A percentile compares a stretch with the other conserved stretches of the same genome.
phyloP scores from a whole-genome alignment of 2,797 vertebrate genomes.

The Melopsittacus undulatus region DNA sequence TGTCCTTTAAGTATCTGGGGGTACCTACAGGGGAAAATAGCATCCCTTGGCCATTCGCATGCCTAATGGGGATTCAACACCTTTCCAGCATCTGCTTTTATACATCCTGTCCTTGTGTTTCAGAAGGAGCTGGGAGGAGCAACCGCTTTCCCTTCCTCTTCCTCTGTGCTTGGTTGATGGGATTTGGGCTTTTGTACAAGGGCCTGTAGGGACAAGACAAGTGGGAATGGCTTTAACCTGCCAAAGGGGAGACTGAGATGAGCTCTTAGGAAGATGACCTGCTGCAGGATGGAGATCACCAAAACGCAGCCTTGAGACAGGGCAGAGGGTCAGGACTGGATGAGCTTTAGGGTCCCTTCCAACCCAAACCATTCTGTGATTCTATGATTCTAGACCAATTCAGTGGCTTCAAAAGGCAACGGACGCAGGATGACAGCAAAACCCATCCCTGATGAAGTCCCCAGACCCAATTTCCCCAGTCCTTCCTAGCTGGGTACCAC shows the following conservation, averaged over 20 bases:
- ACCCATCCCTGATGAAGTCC: rapidly evolving
- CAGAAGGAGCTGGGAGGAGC: neutral
- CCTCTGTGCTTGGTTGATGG: rapidly evolving
- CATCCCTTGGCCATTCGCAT: neutral
- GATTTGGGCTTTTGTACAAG: neutral
- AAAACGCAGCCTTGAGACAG: neutral
- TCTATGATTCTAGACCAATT: neutral
- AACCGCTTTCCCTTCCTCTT: neutral
- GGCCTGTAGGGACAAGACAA: neutral
- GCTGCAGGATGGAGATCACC: neutral
- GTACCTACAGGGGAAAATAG: neutral
- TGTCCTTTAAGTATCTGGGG: neutral
- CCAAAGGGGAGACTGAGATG: neutral
- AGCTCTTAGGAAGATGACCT: neutral
- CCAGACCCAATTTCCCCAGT: neutral
- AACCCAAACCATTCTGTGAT: too few species aligned
- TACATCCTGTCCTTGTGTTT: neutral
- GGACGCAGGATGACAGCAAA: neutral
- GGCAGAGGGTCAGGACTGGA: neutral
- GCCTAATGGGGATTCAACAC: neutral
- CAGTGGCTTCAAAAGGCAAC: neutral
- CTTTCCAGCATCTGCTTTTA: neutral
- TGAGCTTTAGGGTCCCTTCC: neutral
- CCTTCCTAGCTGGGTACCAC: neutral
- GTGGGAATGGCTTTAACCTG: neutral